Evolutionary conservation across 1,140 invertebrate species (phyloP).

Genomic region (Dinothrombium tinctorium): DNA sequence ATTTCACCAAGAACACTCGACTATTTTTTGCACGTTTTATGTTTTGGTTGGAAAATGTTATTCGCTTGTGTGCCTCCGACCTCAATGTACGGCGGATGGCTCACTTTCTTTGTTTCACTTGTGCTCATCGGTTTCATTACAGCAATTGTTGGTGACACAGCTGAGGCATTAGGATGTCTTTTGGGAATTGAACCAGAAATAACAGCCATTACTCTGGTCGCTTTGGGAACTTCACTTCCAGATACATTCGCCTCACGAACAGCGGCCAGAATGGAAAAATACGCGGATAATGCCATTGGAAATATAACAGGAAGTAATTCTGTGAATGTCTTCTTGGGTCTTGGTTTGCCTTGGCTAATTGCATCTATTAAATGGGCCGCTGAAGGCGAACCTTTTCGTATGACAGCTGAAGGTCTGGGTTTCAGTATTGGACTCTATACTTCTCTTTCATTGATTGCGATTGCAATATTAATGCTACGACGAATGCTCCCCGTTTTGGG

Average conservation of each 20-base stretch:
- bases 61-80: constrained; percentile 34
- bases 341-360: constrained; percentile 37
- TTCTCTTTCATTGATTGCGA: constrained; percentile 24
- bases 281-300: constrained; percentile 27
- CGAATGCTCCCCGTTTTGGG: constrained; percentile 27
- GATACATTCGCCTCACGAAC: constrained; percentile 33
- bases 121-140: constrained; percentile 32
- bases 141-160: constrained; percentile 35
- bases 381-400: constrained; percentile 28
- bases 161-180: constrained; percentile 36
- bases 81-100: constrained; percentile 31
- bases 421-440: constrained; percentile 34
- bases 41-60: constrained; percentile 26
- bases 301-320: constrained; percentile 29
- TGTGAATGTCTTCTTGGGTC: constrained; percentile 37
- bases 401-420: constrained; percentile 27
- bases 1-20: constrained; percentile 29
- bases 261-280: constrained; percentile 25
- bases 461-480: constrained; percentile 26
- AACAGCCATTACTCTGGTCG: constrained; percentile 43
- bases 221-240: constrained; percentile 41
- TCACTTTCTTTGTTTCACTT: constrained; percentile 33
- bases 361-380: constrained; percentile 30
- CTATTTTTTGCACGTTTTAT: constrained; percentile 26
- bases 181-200: constrained; percentile 30